phyloP scores from a whole-genome alignment of 2,888 invertebrate species.

The Micoletzkya japonica region DNA sequence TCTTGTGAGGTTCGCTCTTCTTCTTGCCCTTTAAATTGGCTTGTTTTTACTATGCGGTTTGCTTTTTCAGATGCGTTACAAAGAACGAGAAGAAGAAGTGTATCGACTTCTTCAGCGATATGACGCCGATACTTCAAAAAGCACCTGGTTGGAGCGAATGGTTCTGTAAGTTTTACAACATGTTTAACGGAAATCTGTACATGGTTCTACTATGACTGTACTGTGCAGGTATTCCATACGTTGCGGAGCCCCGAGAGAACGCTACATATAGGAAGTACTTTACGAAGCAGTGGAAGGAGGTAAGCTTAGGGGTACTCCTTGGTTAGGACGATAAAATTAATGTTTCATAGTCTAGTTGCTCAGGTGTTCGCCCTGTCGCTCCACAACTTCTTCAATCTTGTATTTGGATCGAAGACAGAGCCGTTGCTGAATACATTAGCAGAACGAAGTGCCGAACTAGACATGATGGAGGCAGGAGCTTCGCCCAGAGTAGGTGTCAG shows the following conservation, averaged over 20 bases:
- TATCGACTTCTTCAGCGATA: conserved; percentile 52
- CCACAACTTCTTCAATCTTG: conserved; percentile 28
- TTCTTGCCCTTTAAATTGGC: conserved; percentile 26
- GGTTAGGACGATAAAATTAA: too few relatives aligned
- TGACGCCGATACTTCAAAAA: too few relatives aligned
- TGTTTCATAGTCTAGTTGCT: neutral
- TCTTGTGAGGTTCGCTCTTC: conserved; percentile 78
- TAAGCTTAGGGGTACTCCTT: too few relatives aligned
- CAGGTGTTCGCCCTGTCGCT: conserved; percentile 24
- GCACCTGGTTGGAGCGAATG: conserved; percentile 61
- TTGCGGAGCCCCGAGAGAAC: conserved; percentile 88
- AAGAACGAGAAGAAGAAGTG: conserved; percentile 32
- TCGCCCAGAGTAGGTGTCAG: too few relatives aligned
- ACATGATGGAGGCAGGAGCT: neutral
- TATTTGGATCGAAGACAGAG: conserved; percentile 3
- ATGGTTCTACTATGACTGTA: neutral
- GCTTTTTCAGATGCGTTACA: conserved; percentile 7
- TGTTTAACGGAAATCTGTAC: neutral
- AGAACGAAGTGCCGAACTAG: conserved; percentile 3
- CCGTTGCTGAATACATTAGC: conserved; percentile 13
- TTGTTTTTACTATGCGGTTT: neutral
- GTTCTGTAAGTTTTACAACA: conserved; percentile 47
- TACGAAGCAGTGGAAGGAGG: conserved; percentile 89
- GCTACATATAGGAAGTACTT: conserved; percentile 85
- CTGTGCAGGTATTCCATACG: conserved; percentile 81